A percentile compares a stretch with the other conserved stretches of the same genome.
phyloP scores from a whole-genome alignment of 2,888 invertebrate genomes.

The Nomada goodeniana region DNA sequence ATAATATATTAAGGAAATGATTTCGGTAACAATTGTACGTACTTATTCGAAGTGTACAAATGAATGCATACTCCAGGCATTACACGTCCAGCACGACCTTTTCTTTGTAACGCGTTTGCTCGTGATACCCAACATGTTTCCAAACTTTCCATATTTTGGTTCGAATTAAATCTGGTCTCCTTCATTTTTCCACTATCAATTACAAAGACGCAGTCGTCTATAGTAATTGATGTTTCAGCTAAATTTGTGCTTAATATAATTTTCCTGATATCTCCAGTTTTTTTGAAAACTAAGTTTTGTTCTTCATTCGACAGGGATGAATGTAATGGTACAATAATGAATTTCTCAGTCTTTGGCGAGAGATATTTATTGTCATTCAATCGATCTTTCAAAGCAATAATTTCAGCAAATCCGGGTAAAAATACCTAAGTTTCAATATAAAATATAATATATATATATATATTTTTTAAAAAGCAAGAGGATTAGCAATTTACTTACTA shows the following conservation, averaged over 20 bases:
- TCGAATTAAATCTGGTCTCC: slow-evolving; percentile 92
- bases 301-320: slow-evolving; percentile 94
- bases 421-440: slow-evolving; percentile 85
- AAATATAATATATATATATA: neutral
- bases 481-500: slow-evolving; percentile 81
- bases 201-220: slow-evolving; percentile 98
- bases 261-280: slow-evolving; percentile 91
- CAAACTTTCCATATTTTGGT: slow-evolving; percentile 94
- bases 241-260: slow-evolving; percentile 96
- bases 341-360: slow-evolving; percentile 88
- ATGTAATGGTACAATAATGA: slow-evolving; percentile 92
- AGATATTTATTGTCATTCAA: slow-evolving; percentile 88
- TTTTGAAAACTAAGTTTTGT: slow-evolving; percentile 91
- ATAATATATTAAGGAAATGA: neutral
- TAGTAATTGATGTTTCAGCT: slow-evolving; percentile 97
- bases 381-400: slow-evolving; percentile 89
- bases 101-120: slow-evolving; percentile 95
- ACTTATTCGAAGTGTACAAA: slow-evolving; percentile 90
- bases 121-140: slow-evolving; percentile 95
- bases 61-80: slow-evolving; percentile 95
- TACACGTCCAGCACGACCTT: slow-evolving; percentile 96
- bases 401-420: slow-evolving; percentile 92
- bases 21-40: slow-evolving; percentile 12
- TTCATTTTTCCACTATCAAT: slow-evolving; percentile 97
- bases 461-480: neutral